Evolutionary conservation across 2,888 invertebrate genomes (phyloP), one percentile per base, ranked within the genome.

Genomic region (Polymixis flavicincta): DNA sequence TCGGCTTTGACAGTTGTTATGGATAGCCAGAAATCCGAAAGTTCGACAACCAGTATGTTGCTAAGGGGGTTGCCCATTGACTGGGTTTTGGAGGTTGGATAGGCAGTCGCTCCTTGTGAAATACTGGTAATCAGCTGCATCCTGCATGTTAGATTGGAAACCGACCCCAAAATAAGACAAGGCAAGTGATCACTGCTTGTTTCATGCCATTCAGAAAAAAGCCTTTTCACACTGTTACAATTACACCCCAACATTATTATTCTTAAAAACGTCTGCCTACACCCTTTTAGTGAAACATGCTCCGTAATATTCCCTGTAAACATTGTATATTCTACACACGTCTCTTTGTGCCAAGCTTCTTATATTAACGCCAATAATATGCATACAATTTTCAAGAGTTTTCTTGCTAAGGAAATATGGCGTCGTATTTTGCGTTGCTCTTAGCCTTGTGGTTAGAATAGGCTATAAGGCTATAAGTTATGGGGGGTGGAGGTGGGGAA

Each of bases 351-450:
- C 76, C 67, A 75, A 59, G 83, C 78, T 78, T 57, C 75, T 65
- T 76, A 80, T 84, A 83, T 83, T 83, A 83, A 84, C 80, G 77
- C 84, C 84, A 84, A 83, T 83, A 76, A 80, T 80, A 83, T 83
- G 83, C 84, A 83, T 80, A 76, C 84, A 72, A 83, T 83, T 76
- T 83, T 76, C 80, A 69, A 75, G 73, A 71, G 45, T 70, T 84
- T 84, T 80, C 80, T 80, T 64, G 67, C 48, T 54, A 50, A 66
- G 77, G 57, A 83, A 77, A 83, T 83, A 77, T 77, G 71, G 63
- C 65, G 64, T 72, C 77, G 71, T 84, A 83, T 83, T 68, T 83
- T 74, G 54, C 57, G n/a, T 55, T 64, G 64, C 80, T 82, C 60
- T 83, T 72, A 82, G 83, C 70, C 32, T 69, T 83, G 80, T 63